Evolutionary conservation across 1,140 invertebrate genomes (phyloP), one percentile per base, ranked within the genome.

Genomic region (Hyles vespertilio): DNA sequence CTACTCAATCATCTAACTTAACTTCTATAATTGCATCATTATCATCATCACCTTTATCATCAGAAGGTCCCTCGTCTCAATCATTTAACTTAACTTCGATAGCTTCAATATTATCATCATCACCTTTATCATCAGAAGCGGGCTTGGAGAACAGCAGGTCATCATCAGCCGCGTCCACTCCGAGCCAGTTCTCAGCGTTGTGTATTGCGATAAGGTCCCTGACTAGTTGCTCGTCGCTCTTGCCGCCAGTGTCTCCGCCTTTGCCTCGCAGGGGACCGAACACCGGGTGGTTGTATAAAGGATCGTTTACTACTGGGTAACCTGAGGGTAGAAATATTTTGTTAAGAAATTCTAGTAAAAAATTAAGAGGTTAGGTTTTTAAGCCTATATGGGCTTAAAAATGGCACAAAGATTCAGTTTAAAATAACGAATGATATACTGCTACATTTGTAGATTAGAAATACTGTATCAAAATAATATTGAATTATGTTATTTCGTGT

Each of bases 231-330:
- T 98, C 96, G 69, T 97, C 95, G 1, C 94, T 93, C 84, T 98
- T 98, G 10, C 95, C 96, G 3, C 96, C 97, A 63, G 97, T 95
- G 69, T 96, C 93, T 2, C 97, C 98, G 12, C 94, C 94, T 82
- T 97, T 98, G 1, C 98, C 98, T 74, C 98, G 98, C 34, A 95
- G 90, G 0, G 96, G 95, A 0, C 97, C 97, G 83, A 98, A 98
- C 0, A 97, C 95, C 7, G 93, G 92, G 82, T 97, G 96, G 84
- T 98, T 98, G 89, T 99, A 99, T 0, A 99, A 89, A 0, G 97
- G 96, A 89, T 99, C 98, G 82, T 99, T 99, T 2, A 98, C 93
- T 57, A 99, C 98, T 2, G 98, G 98, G 90, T 96, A 96, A 56
- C 98, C 95, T 96, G 81, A 36, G 10, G 46, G 40, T 47, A 53